phyloP scores from a whole-genome alignment of 1,140 invertebrate genomes.

The Drosophila willistoni region DNA sequence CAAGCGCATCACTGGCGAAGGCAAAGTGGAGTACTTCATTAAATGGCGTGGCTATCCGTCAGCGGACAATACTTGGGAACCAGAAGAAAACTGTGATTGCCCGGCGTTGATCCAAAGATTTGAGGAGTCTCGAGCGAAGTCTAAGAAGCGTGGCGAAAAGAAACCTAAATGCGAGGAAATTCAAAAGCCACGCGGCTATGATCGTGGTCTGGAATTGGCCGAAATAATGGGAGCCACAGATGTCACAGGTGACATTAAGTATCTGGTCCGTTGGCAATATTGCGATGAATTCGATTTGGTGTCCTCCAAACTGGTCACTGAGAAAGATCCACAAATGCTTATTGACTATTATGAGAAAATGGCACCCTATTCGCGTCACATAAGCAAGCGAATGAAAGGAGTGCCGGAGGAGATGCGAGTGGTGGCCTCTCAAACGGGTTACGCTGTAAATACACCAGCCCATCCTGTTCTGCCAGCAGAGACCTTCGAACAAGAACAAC shows the following conservation, averaged over 20 bases:
- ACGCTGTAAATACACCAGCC: conserved; percentile 31
- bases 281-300: conserved; percentile 79
- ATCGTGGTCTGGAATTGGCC: conserved; percentile 94
- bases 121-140: conserved; percentile 91
- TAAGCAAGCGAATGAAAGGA: conserved; percentile 65
- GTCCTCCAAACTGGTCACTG: conserved; percentile 50
- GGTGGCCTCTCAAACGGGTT: conserved; percentile 42
- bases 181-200: conserved; percentile 86
- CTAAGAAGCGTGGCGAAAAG: conserved; percentile 83
- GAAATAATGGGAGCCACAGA: conserved; percentile 93
- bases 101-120: conserved; percentile 95
- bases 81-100: conserved; percentile 95
- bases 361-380: conserved; percentile 65
- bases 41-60: conserved; percentile 82
- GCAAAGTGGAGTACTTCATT: conserved; percentile 83
- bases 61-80: conserved; percentile 94
- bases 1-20: conserved; percentile 80
- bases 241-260: conserved; percentile 69
- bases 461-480: not conserved
- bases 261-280: conserved; percentile 75
- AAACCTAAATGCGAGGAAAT: conserved; percentile 81
- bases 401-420: conserved; percentile 64
- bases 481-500: conserved; percentile 29
- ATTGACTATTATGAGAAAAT: conserved; percentile 77
- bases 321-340: conserved; percentile 74